Percentiles rank a stretch among this genome's conserved stretches.
phyloP scores from a whole-genome alignment of 2,113 vertebrate genomes.

The Rhegmatorhina hoffmannsi region DNA sequence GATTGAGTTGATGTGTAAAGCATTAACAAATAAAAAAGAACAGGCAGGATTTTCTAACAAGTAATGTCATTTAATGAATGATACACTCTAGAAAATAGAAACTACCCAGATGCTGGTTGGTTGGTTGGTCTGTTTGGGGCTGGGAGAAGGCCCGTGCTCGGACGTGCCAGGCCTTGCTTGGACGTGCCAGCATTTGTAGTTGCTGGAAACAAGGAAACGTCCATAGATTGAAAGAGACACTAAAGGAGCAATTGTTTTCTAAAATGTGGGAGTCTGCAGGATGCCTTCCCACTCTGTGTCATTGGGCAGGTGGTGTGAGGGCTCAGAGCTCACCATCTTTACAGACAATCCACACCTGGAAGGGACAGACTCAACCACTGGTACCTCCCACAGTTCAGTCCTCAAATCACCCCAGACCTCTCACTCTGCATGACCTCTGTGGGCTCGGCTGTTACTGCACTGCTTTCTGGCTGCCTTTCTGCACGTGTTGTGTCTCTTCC shows the following conservation, averaged over 20 bases:
- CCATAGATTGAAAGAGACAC: slow-evolving; percentile 16
- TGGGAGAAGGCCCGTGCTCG: slow-evolving; percentile 31
- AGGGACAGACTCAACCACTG: background rate
- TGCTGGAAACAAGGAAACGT: slow-evolving; percentile 25
- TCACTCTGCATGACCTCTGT: rapidly evolving
- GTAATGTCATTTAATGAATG: slow-evolving; percentile 71
- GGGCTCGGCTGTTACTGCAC: background rate
- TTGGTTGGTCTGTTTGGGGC: slow-evolving; percentile 47
- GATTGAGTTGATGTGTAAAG: background rate
- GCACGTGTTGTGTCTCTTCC: background rate
- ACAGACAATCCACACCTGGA: background rate
- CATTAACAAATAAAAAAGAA: background rate
- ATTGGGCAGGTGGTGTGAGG: background rate
- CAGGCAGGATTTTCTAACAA: slow-evolving; percentile 57
- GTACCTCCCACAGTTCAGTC: background rate
- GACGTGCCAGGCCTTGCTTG: background rate
- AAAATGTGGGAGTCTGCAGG: background rate
- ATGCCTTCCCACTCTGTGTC: background rate
- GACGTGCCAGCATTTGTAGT: slow-evolving; percentile 4
- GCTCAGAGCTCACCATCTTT: slow-evolving; percentile 58
- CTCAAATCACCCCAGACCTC: background rate
- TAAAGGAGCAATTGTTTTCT: slow-evolving; percentile 4
- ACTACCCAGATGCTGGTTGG: slow-evolving; percentile 68
- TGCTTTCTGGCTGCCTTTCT: background rate
- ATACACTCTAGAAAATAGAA: slow-evolving; percentile 68